Conservation (phyloP, 2,888 invertebrate genomes). For the Mactromeris polynyma region DNA sequence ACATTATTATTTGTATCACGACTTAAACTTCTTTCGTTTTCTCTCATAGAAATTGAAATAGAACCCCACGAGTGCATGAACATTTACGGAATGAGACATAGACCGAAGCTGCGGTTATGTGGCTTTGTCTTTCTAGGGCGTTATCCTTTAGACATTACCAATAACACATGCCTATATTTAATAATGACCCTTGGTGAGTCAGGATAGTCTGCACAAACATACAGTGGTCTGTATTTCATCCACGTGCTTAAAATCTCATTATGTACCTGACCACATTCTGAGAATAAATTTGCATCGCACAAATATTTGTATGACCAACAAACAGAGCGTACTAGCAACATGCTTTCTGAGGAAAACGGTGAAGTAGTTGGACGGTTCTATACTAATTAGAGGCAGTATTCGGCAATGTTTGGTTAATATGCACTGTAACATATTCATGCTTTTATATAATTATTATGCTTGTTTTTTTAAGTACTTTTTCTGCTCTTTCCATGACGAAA, state of each 20-base stretch:
- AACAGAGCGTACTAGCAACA: neutral
- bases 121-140: too few relatives aligned
- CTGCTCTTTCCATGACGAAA: neutral
- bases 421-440: too few relatives aligned
- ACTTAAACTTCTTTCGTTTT: too few relatives aligned
- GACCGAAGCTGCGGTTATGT: too few relatives aligned
- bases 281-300: neutral
- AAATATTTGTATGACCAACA: neutral
- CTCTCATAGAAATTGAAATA: too few relatives aligned
- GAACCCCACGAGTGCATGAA: too few relatives aligned
- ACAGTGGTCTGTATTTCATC: slow-evolving; percentile 23
- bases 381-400: too few relatives aligned
- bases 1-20: too few relatives aligned
- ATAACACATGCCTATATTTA: neutral
- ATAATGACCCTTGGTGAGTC: neutral
- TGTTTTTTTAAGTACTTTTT: neutral
- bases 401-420: too few relatives aligned
- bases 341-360: neutral
- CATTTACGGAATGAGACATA: too few relatives aligned
- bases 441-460: too few relatives aligned
- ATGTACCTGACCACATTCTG: neutral
- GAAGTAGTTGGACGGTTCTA: neutral
- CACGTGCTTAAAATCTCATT: slow-evolving; percentile 26
- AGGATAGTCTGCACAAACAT: neutral
- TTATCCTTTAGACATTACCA: too few relatives aligned